Evolutionary conservation across 2,888 invertebrate genomes (phyloP), one percentile per base, ranked within the genome.

Genomic region (Autographa pulchrina): DNA sequence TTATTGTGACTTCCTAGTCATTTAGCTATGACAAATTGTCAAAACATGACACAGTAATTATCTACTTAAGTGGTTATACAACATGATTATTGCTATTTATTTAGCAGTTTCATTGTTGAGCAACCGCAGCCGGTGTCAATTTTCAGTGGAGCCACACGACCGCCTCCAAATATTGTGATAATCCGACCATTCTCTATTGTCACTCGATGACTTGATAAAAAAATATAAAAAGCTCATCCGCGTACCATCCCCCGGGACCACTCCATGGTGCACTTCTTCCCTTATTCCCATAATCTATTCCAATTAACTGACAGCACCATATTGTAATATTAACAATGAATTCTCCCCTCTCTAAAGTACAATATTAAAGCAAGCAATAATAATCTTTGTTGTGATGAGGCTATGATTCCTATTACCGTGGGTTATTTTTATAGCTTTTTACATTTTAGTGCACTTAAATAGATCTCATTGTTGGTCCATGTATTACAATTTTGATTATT

Each of bases 211-310:
- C 95, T 95, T 92, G 95, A 93, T 94, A 94, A 96, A 96, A 92
- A 94, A 92, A 86, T 89, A 90, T 88, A 90, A 91, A 92, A 90
- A 86, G 90, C 88, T 78, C 86, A 84, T 80, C 81, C 86, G 81
- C 82, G 77, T 78, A 77, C 73, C 90, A 89, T 93, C 95, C 95
- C 94, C 80, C 87, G 92, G 91, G 94, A 90, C 88, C 89, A 90
- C 90, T 92, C 91, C 81, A 88, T 84, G 83, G 80, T 85, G 84
- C 85, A 89, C 90, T 89, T 89, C 90, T 92, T 93, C 93, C 91
- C 93, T 93, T 88, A 93, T 95, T 96, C 96, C 95, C 95, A 96
- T 95, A 95, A 96, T 96, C 96, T 96, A 96, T 96, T 95, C 95
- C 95, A 96, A 96, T 96, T 95, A 96, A 96, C 94, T 96, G 96